These are phyloP conservation scores for Cephalopterus ornatus DNA, from an alignment of 2,113 vertebrate species.

Conservation along the genomic window DNA sequence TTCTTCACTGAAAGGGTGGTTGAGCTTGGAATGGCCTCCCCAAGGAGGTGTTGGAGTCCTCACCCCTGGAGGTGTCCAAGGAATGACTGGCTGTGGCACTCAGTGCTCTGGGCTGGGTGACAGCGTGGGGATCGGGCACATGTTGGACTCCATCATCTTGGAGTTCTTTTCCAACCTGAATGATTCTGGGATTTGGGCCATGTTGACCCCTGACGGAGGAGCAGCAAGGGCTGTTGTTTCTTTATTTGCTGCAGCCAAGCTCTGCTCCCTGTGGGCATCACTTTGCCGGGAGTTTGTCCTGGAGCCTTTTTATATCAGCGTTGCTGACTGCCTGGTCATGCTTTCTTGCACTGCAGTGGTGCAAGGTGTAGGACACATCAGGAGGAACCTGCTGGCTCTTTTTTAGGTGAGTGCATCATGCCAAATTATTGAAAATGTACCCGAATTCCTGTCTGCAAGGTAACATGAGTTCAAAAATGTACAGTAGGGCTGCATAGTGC, in stretches of 20 bases:
- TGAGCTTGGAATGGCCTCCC: neutral
- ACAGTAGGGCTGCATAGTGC: rapidly evolving
- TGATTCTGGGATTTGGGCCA: neutral
- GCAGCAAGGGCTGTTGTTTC: neutral
- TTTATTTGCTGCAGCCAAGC: neutral
- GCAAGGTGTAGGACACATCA: neutral
- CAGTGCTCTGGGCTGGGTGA: neutral
- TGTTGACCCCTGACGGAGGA: neutral
- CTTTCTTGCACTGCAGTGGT: neutral
- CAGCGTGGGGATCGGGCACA: rapidly evolving
- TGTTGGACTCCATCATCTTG: rapidly evolving
- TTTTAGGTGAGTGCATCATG: neutral
- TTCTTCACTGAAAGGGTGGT: neutral
- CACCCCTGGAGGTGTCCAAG: neutral
- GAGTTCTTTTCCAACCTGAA: neutral
- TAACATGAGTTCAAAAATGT: neutral
- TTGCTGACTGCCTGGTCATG: neutral
- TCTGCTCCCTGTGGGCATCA: rapidly evolving
- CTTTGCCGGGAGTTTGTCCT: neutral
- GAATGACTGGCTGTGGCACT: neutral
- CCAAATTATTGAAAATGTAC: neutral
- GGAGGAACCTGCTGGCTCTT: neutral
- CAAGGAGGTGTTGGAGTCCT: neutral
- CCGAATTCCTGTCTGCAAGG: neutral
- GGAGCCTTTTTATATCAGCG: neutral